Conservation (phyloP, 2,888 invertebrate genomes). For the Cyclophora albipunctata region DNA sequence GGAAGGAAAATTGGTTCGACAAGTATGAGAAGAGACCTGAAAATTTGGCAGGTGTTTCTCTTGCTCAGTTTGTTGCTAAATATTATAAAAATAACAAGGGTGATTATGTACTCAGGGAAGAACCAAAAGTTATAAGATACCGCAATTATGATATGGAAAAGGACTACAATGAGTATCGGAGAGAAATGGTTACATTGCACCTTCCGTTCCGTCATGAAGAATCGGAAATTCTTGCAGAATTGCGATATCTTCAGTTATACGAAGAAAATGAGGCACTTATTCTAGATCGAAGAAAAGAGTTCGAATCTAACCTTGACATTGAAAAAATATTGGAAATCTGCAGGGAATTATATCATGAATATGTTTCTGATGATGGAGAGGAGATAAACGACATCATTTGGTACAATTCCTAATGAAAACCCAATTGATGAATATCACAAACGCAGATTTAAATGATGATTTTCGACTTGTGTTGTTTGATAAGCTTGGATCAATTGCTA, state of each 20-base stretch:
- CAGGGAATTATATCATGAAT: background rate
- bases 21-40: constrained; percentile 39
- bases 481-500: background rate
- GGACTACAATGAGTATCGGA: constrained; percentile 29
- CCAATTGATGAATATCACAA: background rate
- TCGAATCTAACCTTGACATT: constrained; percentile 33
- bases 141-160: constrained; percentile 34
- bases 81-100: constrained; percentile 16
- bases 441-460: background rate
- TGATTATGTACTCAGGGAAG: constrained; percentile 13
- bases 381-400: background rate
- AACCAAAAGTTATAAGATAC: constrained; percentile 30
- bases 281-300: constrained; percentile 25
- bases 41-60: constrained; percentile 25
- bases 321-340: constrained; percentile 17
- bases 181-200: constrained; percentile 36
- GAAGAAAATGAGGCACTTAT: constrained; percentile 19
- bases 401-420: background rate
- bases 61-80: constrained; percentile 39
- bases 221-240: constrained; percentile 29
- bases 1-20: constrained; percentile 42
- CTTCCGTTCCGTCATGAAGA: constrained; percentile 34
- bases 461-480: background rate
- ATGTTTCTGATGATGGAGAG: background rate
- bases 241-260: constrained; percentile 22